Conservation (phyloP, 2,113 vertebrate genomes). For the Pseudolaguvia tuberculata region DNA sequence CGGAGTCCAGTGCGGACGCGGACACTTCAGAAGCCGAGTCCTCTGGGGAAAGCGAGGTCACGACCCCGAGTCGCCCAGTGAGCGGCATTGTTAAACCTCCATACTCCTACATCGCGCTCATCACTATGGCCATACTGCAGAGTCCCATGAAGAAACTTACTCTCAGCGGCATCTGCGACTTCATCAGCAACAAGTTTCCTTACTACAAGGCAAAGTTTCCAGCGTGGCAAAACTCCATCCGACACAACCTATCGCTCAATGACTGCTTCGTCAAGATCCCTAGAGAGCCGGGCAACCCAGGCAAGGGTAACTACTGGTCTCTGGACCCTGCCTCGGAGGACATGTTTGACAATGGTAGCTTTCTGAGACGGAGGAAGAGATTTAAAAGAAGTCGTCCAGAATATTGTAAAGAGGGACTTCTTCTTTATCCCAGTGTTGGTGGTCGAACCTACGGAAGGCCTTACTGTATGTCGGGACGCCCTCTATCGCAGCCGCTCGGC, state of each 20-base stretch:
- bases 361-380: conserved; percentile 83
- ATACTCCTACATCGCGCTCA: conserved; percentile 88
- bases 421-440: conserved; percentile 65
- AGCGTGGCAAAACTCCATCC: conserved; percentile 93
- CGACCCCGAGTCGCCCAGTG: conserved; percentile 39
- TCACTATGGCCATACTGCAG: conserved; percentile 90
- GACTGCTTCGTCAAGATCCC: conserved; percentile 97
- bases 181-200: conserved; percentile 85
- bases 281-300: conserved; percentile 86
- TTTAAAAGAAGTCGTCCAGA: conserved; percentile 77
- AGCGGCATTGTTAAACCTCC: conserved; percentile 73
- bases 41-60: conserved; percentile 60
- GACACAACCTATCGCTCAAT: conserved; percentile 93
- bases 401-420: conserved; percentile 60
- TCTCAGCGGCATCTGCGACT: conserved; percentile 85
- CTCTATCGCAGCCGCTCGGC: conserved; percentile 54
- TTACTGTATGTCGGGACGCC: conserved; percentile 58
- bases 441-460: conserved; percentile 64
- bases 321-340: conserved; percentile 84
- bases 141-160: conserved; percentile 82
- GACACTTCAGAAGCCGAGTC: conserved; percentile 62
- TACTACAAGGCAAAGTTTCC: conserved; percentile 85
- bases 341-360: conserved; percentile 91
- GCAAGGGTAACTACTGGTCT: conserved; percentile 96
- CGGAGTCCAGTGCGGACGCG: conserved; percentile 49